Evolutionary conservation across 2,888 invertebrate species (phyloP).

Genomic region (Drosophila cognata): DNA sequence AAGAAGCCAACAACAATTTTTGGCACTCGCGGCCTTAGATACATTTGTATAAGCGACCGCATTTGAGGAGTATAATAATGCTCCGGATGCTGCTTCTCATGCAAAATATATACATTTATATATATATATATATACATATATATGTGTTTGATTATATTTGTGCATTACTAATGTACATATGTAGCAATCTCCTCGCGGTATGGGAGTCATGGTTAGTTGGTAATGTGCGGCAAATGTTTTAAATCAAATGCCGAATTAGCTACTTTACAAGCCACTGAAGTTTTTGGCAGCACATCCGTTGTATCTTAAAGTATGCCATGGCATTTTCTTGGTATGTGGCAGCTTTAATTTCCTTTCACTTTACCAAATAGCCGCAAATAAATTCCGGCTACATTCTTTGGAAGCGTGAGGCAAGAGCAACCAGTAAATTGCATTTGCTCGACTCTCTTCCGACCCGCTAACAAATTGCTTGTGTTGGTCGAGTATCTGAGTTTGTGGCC

Average conservation of each 20-base stretch:
- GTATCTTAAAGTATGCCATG: slow-evolving; percentile 36
- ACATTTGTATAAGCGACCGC: slow-evolving; percentile 43
- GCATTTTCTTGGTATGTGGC: slow-evolving; percentile 22
- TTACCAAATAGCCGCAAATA: slow-evolving; percentile 73
- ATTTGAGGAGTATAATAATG: slow-evolving; percentile 32
- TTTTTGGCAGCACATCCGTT: slow-evolving; percentile 3
- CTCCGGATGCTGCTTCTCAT: background rate
- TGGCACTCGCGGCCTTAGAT: slow-evolving; percentile 51
- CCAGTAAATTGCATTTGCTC: slow-evolving; percentile 76
- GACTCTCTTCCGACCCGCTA: slow-evolving; percentile 66
- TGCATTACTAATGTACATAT: slow-evolving; percentile 6
- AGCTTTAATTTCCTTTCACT: slow-evolving; percentile 66
- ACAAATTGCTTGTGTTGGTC: slow-evolving; percentile 69
- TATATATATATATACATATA: slow-evolving; percentile 3
- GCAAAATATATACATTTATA: slow-evolving; percentile 2
- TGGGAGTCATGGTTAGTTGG: background rate
- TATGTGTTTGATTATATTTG: background rate
- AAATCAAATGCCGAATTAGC: slow-evolving; percentile 41
- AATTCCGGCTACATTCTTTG: slow-evolving; percentile 62
- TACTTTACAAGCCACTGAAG: slow-evolving; percentile 13
- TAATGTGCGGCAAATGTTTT: slow-evolving; percentile 16
- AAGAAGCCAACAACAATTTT: slow-evolving; percentile 47
- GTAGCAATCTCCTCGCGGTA: background rate
- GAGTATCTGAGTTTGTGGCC: slow-evolving; percentile 19
- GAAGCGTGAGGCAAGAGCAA: slow-evolving; percentile 30